phyloP scores from a whole-genome alignment of 2,797 vertebrate genomes.

The Enteromius unitaeniatus region DNA sequence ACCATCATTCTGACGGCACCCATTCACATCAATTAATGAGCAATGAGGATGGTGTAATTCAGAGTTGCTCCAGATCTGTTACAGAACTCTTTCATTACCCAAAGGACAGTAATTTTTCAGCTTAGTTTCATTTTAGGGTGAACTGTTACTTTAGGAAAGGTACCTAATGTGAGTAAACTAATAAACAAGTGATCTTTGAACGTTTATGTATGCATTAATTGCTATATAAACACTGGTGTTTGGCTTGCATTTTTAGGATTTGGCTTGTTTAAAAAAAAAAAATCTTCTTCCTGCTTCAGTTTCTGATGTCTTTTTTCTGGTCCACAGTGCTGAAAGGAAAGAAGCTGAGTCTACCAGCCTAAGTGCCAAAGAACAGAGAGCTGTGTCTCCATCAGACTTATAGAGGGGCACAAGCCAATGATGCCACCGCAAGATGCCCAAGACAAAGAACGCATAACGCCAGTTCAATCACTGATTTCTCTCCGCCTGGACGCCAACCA shows the following conservation, averaged over 20 bases:
- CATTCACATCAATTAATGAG: not conserved
- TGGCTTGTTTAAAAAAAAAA: not conserved
- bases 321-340: slow-evolving; percentile 95
- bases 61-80: not conserved
- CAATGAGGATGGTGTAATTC: not conserved
- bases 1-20: not conserved
- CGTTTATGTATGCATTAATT: not conserved
- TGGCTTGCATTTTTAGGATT: not conserved
- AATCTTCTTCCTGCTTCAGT: not conserved
- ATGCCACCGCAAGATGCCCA: slow-evolving; percentile 84
- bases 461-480: slow-evolving; percentile 31
- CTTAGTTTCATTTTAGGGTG: not conserved
- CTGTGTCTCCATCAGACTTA: slow-evolving; percentile 84
- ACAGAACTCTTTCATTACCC: not conserved
- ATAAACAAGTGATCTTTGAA: not conserved
- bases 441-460: slow-evolving; percentile 77
- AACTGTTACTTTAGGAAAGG: not conserved
- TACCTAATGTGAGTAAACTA: not conserved
- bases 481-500: slow-evolving; percentile 68
- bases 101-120: not conserved
- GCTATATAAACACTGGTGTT: not conserved
- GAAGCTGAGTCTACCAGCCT: slow-evolving; percentile 98
- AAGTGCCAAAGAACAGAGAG: slow-evolving; percentile 79
- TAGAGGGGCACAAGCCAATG: slow-evolving; percentile 81
- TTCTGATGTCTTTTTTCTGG: slow-evolving; percentile 28